These are phyloP conservation scores for Ptilorrhoa leucosticta DNA, from an alignment of 2,113 vertebrate species.

Conservation along the genomic window DNA sequence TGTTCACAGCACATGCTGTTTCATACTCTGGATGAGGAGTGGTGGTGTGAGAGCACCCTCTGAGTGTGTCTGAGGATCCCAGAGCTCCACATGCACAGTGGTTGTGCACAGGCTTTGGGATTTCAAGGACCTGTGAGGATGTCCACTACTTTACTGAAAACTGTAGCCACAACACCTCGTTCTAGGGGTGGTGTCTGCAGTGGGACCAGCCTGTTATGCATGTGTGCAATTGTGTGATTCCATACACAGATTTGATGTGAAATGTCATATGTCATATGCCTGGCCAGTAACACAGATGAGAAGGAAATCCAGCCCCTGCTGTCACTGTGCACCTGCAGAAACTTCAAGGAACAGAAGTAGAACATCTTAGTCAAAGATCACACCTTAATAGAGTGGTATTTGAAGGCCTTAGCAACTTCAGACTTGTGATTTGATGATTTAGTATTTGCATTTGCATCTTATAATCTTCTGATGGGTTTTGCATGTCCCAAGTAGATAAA, in stretches of 20 bases:
- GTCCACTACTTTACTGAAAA: not conserved
- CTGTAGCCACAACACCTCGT: rapidly evolving
- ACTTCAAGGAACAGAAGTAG: not conserved
- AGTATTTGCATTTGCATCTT: not conserved
- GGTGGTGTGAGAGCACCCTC: not conserved
- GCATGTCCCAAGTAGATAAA: not conserved
- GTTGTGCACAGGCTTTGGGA: not conserved
- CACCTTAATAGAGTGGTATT: not conserved
- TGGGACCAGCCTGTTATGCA: not conserved
- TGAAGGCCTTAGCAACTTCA: not conserved
- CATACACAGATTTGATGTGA: not conserved
- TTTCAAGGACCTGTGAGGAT: not conserved
- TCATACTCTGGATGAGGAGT: rapidly evolving
- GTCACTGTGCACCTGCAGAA: not conserved
- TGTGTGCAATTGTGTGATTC: rapidly evolving
- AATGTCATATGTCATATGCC: not conserved
- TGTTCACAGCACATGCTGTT: not conserved
- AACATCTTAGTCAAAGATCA: not conserved
- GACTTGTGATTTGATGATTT: not conserved
- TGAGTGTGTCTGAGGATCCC: not conserved
- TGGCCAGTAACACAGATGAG: not conserved
- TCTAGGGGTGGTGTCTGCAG: not conserved
- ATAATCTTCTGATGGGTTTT: not conserved
- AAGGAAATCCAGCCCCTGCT: not conserved
- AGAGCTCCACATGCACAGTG: not conserved